Conservation (phyloP, 2,888 invertebrate species). For the Chrysina gloriosa region DNA sequence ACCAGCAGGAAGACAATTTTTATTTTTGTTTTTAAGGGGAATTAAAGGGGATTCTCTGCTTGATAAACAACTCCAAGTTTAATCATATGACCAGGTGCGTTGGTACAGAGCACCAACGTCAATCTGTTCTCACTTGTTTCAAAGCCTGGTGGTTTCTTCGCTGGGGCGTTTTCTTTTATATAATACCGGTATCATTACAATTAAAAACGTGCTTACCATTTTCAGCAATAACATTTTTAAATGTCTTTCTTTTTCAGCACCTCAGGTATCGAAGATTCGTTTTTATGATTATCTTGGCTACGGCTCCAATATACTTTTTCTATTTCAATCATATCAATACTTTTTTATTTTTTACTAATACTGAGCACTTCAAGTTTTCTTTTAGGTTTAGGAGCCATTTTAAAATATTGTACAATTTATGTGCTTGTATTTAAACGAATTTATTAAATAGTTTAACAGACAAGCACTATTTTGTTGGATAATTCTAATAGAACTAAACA, state of each 20-base stretch:
- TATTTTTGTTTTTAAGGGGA: too few relatives aligned
- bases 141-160: background rate
- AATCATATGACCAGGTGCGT: background rate
- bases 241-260: background rate
- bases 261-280: background rate
- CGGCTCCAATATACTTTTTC: background rate
- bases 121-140: background rate
- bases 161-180: background rate
- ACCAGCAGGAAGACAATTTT: too few relatives aligned
- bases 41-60: background rate
- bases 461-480: background rate
- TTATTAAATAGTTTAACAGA: too few relatives aligned
- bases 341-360: too few relatives aligned
- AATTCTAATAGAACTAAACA: background rate
- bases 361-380: too few relatives aligned
- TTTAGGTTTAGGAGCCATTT: too few relatives aligned
- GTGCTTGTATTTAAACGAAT: too few relatives aligned
- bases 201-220: background rate
- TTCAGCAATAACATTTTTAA: background rate
- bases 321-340: background rate
- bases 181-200: background rate
- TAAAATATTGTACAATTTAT: too few relatives aligned
- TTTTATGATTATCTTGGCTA: background rate
- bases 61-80: background rate
- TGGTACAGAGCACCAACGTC: background rate